Evolutionary conservation across 2,113 vertebrate genomes (phyloP), one percentile per base, ranked within the genome.

Genomic region (Hiodon alosoides): DNA sequence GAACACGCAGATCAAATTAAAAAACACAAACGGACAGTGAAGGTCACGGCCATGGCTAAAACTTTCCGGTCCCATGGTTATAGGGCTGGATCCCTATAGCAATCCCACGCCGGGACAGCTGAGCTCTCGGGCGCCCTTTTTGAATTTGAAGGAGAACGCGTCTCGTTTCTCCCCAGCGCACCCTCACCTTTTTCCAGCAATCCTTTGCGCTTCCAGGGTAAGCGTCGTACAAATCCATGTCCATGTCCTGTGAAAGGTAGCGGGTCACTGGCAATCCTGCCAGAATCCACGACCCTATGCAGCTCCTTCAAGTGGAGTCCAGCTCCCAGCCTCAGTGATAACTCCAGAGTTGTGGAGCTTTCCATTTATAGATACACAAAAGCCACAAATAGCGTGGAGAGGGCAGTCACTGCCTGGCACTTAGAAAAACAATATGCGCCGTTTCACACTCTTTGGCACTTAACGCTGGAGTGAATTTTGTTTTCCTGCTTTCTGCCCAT

Each of bases 311-410:
- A 76, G 57, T 84, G 83, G 85, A 87, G 86, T 86, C 90, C 89
- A 87, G 88, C 10, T 88, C 86, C 82, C 84, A 86, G 79, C 64
- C 46, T 79, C 75, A 82, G 84, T 82, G 85, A 88, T 91, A 90
- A 88, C 88, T 93, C 87, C 89, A 86, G 85, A 85, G 85, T 87
- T 86, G 89, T 79, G 3, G 72, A 66, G 85, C 89, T 90, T 94
- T 94, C 97, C 93, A 97, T 95, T 97, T 97, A 97, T 97, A 99
- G 94, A 86, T 76, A 74, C 88, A 50, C 79, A 92, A 93, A 91
- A 89, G 87, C 88, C 89, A 91, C 90, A 95, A 96, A 96, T 95
- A 97, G 92, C 90, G 87, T 82, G 13, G 65, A 87, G 87, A 88
- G 85, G 86, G 88, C 89, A 87, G 87, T 82, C 86, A 90, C 87